Evolutionary conservation across 2,888 invertebrate species (phyloP), one percentile per base, ranked within the genome.

Genomic region (Callinectes sapidus): DNA sequence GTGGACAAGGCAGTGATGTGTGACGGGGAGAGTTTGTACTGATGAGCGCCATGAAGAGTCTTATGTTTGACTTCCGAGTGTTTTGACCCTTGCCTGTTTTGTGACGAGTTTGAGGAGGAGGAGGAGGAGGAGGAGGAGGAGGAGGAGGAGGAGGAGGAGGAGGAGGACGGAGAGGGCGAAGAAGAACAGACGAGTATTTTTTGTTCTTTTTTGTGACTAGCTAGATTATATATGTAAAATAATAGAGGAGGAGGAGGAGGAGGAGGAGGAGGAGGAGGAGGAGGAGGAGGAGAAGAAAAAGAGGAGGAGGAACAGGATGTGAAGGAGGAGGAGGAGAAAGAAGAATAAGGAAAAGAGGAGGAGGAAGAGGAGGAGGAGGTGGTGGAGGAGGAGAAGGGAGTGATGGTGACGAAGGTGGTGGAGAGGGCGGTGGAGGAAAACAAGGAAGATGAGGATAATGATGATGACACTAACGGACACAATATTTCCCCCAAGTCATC

Each of bases 361-460:
- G 23, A 61, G 61, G 61, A 61, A 1, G 23, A 61, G 61, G 23
- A 61, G 23, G 23, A 48, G 48, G 48, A 48, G 48, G 8, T 8
- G 48, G 8, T 8, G 48, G 8, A 61, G 61, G 61, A 61, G 18
- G 18, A 61, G 18, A 61, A 61, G 18, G 18, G 61, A 23, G 23
- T 61, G 61, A 61, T 61, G 18, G 23, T 23, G 61, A 18, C 61
- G 18, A 61, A 23, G 61, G 61, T 23, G 61, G 61, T 18, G 23
- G 61, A 61, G 61, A 23, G 23, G 16, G 61, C 16, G 61, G 61
- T 8, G 61, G 71, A 71, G 6, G 71, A 71, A 71, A n/a, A 28
- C 13, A 71, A 71, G 71, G 71, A 71, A 71, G 71, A 71, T n/a
- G 71, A 71, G n/a, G 71, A 28, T 71, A 71, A 71, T 71, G 28